These are phyloP conservation scores for Poicephalus meyeri DNA, from an alignment of 2,113 vertebrate species.

Conservation along the genomic window DNA sequence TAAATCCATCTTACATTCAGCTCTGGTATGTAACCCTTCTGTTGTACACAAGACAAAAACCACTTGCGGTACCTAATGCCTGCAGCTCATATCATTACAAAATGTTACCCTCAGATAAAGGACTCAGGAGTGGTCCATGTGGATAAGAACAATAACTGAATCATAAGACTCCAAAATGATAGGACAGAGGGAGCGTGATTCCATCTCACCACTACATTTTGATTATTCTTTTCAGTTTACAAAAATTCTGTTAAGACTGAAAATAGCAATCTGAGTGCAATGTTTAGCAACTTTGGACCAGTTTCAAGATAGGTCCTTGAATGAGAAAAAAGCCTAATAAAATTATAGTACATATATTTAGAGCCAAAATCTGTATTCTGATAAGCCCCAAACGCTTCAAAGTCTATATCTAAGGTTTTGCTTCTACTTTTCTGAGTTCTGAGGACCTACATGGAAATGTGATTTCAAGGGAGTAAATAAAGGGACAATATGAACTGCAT, in stretches of 20 bases:
- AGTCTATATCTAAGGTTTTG: neutral
- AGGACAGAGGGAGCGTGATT: neutral
- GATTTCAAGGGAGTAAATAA: neutral
- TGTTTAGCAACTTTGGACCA: neutral
- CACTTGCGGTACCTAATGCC: neutral
- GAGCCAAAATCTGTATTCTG: neutral
- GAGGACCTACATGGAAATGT: accelerated
- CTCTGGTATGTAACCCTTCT: neutral
- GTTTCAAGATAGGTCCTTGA: neutral
- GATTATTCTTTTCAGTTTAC: neutral
- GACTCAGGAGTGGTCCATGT: neutral
- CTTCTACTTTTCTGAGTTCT: neutral
- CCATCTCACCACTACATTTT: neutral
- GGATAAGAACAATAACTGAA: neutral
- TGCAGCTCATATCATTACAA: neutral
- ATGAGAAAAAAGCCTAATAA: neutral
- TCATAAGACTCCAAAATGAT: neutral
- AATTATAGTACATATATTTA: neutral
- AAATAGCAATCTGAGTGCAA: neutral
- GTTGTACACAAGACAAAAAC: slow-evolving; percentile 41
- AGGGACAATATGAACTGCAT: neutral
- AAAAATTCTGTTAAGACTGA: neutral
- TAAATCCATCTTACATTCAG: slow-evolving; percentile 30
- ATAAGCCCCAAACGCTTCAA: neutral
- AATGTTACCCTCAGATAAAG: neutral